Evolutionary conservation across 2,113 vertebrate genomes (phyloP).

Genomic region (Turnix velox): DNA sequence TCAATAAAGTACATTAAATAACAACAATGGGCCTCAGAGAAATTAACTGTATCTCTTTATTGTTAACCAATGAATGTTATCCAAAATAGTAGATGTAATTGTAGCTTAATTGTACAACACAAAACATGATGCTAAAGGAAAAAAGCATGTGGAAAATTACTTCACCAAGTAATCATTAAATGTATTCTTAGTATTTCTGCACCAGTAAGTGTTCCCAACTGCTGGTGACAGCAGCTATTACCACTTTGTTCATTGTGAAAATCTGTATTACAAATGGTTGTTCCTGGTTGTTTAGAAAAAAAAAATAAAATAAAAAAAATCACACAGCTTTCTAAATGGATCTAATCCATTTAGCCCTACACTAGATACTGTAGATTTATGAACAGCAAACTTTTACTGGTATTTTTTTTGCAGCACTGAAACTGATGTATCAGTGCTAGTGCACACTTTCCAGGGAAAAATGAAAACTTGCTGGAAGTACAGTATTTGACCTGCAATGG

Average conservation of each 20-base stretch:
- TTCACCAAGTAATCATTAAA: conserved; percentile 59
- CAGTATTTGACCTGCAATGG: conserved; percentile 57
- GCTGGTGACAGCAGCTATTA: conserved; percentile 65
- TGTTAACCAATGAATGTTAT: conserved; percentile 83
- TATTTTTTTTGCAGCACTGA: conserved; percentile 63
- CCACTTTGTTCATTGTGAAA: conserved; percentile 67
- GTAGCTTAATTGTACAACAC: conserved; percentile 81
- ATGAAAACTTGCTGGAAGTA: conserved; percentile 47
- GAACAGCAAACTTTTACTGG: conserved; percentile 71
- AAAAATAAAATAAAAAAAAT: background rate
- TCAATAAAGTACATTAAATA: conserved; percentile 67
- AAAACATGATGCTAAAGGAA: conserved; percentile 74
- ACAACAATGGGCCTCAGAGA: conserved; percentile 75
- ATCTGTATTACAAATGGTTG: conserved; percentile 66
- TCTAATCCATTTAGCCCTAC: conserved; percentile 74
- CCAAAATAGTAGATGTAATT: conserved; percentile 81
- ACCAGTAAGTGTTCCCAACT: conserved; percentile 68
- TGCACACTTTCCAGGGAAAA: conserved; percentile 53
- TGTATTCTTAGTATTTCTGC: conserved; percentile 61
- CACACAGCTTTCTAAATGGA: conserved; percentile 75
- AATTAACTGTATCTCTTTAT: conserved; percentile 83
- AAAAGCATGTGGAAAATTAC: conserved; percentile 66
- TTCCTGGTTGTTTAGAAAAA: conserved; percentile 68
- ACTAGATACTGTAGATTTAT: conserved; percentile 65
- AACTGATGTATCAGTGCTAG: conserved; percentile 58